Evolutionary conservation across 1,140 invertebrate genomes (phyloP).

Genomic region (Nasonia longicornis): DNA sequence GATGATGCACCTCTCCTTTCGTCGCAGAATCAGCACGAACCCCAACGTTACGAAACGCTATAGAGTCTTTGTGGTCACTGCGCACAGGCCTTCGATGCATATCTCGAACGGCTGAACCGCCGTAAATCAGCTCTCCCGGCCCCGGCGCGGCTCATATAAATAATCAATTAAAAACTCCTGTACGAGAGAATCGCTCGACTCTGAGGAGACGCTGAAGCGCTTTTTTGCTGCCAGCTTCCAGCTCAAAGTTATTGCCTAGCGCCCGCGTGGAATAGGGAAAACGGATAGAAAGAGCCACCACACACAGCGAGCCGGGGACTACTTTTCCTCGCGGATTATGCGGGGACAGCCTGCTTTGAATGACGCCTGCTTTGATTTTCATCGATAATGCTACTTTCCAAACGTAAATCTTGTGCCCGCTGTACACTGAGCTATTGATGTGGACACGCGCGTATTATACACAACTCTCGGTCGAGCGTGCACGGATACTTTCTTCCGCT

Average conservation of each 20-base stretch:
- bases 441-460: background rate
- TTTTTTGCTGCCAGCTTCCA: no score
- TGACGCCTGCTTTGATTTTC: conserved; percentile 9
- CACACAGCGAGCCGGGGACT: background rate
- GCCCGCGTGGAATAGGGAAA: background rate
- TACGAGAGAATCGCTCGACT: background rate
- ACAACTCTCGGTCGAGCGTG: no score
- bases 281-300: background rate
- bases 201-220: no score
- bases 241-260: conserved; percentile 13
- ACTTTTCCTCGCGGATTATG: background rate
- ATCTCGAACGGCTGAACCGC: background rate
- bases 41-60: background rate
- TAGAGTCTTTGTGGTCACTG: background rate
- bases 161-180: conserved; percentile 41
- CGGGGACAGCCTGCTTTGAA: background rate
- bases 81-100: background rate
- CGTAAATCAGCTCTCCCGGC: conserved; percentile 16
- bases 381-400: background rate
- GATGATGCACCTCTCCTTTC: no score
- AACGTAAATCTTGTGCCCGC: background rate
- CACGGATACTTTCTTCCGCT: no score
- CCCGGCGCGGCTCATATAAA: conserved; percentile 4
- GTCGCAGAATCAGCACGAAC: background rate
- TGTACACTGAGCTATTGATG: background rate